phyloP scores from a whole-genome alignment of 2,888 invertebrate species.

The Acheta domesticus region DNA sequence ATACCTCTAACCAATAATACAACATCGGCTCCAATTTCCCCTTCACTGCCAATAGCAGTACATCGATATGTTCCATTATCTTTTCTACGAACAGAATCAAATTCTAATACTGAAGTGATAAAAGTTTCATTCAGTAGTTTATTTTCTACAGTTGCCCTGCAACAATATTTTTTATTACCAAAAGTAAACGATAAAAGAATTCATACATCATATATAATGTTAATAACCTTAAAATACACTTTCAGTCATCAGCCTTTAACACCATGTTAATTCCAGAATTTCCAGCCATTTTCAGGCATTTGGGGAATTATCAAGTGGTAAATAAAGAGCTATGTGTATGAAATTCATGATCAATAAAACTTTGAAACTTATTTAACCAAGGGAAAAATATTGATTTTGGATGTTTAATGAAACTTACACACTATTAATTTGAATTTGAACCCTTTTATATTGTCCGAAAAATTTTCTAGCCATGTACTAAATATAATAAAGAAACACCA shows the following conservation, averaged over 20 bases:
- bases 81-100: slow-evolving; percentile 59
- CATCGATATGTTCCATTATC: slow-evolving; percentile 72
- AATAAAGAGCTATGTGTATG: background rate
- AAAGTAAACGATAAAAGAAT: background rate
- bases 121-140: slow-evolving; percentile 55
- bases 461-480: too few relatives aligned
- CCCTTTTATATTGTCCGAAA: too few relatives aligned
- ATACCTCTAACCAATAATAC: slow-evolving; percentile 62
- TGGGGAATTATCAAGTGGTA: background rate
- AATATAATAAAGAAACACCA: too few relatives aligned
- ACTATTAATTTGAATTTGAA: too few relatives aligned
- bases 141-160: slow-evolving; percentile 37
- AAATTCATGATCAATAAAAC: too few relatives aligned
- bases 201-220: background rate
- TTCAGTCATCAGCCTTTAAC: too few relatives aligned
- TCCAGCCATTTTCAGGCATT: too few relatives aligned
- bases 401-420: too few relatives aligned
- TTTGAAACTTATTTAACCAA: too few relatives aligned
- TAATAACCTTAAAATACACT: background rate
- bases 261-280: too few relatives aligned
- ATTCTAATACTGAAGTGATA: slow-evolving; percentile 56
- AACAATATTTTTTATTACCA: background rate
- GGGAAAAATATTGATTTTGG: too few relatives aligned
- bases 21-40: slow-evolving; percentile 50
- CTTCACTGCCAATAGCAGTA: slow-evolving; percentile 47